phyloP scores from a whole-genome alignment of 2,113 vertebrate species.

The Dromiciops gliroides region DNA sequence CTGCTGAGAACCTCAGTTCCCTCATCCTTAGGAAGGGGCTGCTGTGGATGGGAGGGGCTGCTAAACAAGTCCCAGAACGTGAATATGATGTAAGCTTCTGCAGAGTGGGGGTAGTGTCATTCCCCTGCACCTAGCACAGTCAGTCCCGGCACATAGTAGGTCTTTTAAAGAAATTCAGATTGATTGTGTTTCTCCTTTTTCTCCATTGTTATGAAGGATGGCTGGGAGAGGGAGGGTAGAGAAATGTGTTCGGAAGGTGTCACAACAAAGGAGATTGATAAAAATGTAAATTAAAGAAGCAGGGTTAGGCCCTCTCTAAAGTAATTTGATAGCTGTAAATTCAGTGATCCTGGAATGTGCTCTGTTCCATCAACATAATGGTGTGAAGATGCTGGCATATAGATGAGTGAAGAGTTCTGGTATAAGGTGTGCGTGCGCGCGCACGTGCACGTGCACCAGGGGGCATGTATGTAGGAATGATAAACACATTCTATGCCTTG shows the following conservation, averaged over 20 bases:
- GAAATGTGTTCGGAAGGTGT: background rate
- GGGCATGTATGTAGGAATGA: background rate
- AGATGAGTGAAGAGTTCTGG: background rate
- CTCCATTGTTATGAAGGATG: background rate
- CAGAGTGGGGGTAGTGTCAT: too few species aligned
- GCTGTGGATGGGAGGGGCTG: accelerated
- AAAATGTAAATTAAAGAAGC: background rate
- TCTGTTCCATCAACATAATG: background rate
- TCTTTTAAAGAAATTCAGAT: background rate
- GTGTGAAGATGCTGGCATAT: background rate
- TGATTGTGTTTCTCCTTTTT: too few species aligned
- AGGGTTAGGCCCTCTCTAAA: too few species aligned
- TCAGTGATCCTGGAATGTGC: background rate
- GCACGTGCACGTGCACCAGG: too few species aligned
- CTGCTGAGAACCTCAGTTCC: background rate
- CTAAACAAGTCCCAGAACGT: background rate
- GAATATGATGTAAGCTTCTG: background rate
- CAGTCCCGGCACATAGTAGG: background rate
- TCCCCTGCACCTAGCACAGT: too few species aligned
- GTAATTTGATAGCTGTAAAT: background rate
- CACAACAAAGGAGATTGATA: too few species aligned
- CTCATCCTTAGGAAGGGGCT: background rate
- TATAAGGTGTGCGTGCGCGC: too few species aligned
- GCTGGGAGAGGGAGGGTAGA: background rate
- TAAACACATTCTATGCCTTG: background rate